These are phyloP conservation scores for fruit fly (Drosophila melanogaster) DNA, from an alignment of 1,140 invertebrate genomes.

Conservation along the genomic window DNA sequence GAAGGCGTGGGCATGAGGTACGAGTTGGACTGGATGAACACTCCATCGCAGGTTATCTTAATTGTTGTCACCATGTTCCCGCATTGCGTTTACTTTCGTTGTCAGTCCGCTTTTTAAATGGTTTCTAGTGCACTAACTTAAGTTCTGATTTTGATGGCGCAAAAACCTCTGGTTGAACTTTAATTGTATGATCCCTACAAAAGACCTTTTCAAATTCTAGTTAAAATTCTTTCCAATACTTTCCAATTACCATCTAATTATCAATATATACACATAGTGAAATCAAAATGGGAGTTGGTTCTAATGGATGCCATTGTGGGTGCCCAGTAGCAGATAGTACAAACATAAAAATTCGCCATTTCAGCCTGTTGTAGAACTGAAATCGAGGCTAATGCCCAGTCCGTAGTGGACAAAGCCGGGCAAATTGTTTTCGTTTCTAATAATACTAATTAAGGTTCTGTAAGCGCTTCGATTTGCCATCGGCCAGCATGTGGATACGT, in stretches of 20 bases:
- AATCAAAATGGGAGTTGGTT: constrained; percentile 14
- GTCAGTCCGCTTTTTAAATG: not conserved
- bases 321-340: constrained; percentile 11
- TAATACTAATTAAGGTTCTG: constrained; percentile 76
- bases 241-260: constrained; percentile 7
- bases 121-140: not conserved
- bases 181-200: not conserved
- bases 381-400: constrained; percentile 69
- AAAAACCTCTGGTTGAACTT: not conserved
- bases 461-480: constrained; percentile 47
- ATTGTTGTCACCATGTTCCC: constrained; percentile 84
- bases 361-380: constrained; percentile 21
- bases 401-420: constrained; percentile 47
- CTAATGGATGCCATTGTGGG: constrained; percentile 16
- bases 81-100: constrained; percentile 23
- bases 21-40: constrained; percentile 83
- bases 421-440: constrained; percentile 78
- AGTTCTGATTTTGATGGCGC: not conserved
- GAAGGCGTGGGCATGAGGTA: constrained; percentile 69
- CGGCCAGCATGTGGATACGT: too few species aligned
- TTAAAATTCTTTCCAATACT: not conserved
- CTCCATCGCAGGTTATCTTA: constrained; percentile 84
- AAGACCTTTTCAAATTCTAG: too few species aligned
- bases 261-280: constrained; percentile 10
- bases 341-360: constrained; percentile 1